Evolutionary conservation across 1,140 invertebrate genomes (phyloP), one percentile per base, ranked within the genome.

Genomic region (Microvelia longipes): DNA sequence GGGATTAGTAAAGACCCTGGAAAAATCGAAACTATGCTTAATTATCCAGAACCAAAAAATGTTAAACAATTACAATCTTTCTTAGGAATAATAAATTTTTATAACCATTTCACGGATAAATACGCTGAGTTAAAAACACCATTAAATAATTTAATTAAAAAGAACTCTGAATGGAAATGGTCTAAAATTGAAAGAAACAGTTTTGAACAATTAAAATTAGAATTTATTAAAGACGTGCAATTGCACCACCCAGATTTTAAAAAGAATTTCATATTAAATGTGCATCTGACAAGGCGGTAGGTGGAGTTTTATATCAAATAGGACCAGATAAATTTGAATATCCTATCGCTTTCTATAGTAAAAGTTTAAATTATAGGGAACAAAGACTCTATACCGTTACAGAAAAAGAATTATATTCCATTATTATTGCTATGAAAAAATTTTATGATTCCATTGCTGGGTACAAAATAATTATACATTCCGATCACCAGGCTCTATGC

Each of bases 291-390:
- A 27, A 65, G n/a, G 63, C 63, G 5, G 63, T 65, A 11, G 63
- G 63, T n/a, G 63, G 63, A 65, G 63, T 65, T 2, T 27, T 65
- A 24, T 65, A 65, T 24, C 63, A 65, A 65, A 27, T 65, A n/a
- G 24, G 24, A 11, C 5, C 2, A 65, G 2, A 2, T 11, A 24
- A 24, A 27, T 24, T 5, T 65, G n/a, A 24, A 24, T 65, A 19
- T 19, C 35, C 35, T 11, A 50, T 50, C 19, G 35, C 35, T 11
- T 50, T 50, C 19, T 50, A 50, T 27, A 65, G 26, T 65, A 65
- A 65, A 24, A 65, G 24, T 11, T 27, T 65, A 24, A 11, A n/a
- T 65, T 27, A 13, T 24, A n/a, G 63, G 24, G 63, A 65, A 27
- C n/a, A 65, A 24, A 5, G 26, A 5, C 11, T 24, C 5, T 65